These are phyloP conservation scores for Onychomys leucogaster DNA, from an alignment of 2,797 vertebrate genomes.

Conservation along the genomic window DNA sequence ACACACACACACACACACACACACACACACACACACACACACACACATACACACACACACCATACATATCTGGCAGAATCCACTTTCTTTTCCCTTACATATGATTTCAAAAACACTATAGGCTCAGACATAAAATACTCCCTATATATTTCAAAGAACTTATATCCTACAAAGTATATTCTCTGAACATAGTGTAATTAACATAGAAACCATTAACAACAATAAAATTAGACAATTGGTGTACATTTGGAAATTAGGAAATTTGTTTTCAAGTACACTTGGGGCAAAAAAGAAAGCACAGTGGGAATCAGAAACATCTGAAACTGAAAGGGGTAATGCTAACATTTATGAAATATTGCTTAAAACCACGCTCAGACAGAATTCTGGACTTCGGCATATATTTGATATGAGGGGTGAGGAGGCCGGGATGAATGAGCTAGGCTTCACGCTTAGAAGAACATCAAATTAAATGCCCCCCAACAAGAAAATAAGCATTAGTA, in stretches of 20 bases:
- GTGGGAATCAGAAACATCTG: constrained; percentile 6
- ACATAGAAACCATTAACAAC: constrained; percentile 40
- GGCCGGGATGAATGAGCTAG: not conserved
- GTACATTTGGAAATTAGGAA: constrained; percentile 24
- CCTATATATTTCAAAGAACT: constrained; percentile 13
- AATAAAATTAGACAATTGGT: not conserved
- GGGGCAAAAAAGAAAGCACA: not conserved
- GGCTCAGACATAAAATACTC: not conserved
- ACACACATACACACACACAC: not conserved
- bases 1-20: not conserved
- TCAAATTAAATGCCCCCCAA: constrained; percentile 9
- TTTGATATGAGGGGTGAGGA: not conserved
- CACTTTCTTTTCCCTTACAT: not conserved
- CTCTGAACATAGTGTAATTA: constrained; percentile 15
- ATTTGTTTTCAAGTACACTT: constrained; percentile 14
- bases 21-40: not conserved
- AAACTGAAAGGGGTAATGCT: not conserved
- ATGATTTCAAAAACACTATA: not conserved
- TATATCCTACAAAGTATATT: not conserved
- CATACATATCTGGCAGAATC: not conserved
- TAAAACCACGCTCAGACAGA: not conserved
- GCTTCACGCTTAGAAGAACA: constrained; percentile 23
- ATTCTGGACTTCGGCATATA: not conserved
- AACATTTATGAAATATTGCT: not conserved
- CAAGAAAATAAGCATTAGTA: constrained; percentile 29